Evolutionary conservation across 2,113 vertebrate genomes (phyloP).

Genomic region (Fulica atra): DNA sequence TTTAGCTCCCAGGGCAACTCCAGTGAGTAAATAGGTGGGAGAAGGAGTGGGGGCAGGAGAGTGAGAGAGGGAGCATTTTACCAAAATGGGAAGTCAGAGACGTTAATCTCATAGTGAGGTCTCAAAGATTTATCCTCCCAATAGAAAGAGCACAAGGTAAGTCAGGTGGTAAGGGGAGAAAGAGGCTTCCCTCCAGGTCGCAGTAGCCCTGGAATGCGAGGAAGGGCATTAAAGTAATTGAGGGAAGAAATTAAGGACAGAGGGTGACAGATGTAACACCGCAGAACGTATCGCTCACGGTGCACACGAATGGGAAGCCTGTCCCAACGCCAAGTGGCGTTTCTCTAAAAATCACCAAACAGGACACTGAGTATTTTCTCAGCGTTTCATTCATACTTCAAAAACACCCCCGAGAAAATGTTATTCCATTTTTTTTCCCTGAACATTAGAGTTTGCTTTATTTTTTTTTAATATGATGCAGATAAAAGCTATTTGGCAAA

Average conservation of each 20-base stretch:
- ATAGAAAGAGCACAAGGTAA: neutral
- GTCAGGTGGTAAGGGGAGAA: neutral
- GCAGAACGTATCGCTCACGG: neutral
- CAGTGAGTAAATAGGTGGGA: neutral
- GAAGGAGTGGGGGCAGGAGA: neutral
- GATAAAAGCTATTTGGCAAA: constrained; percentile 54
- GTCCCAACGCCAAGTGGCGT: neutral
- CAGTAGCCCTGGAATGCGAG: neutral
- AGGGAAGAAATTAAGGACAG: neutral
- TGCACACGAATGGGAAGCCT: neutral
- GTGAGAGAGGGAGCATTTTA: neutral
- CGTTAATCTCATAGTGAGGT: neutral
- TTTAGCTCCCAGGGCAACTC: neutral
- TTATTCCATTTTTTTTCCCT: neutral
- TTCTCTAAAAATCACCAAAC: neutral
- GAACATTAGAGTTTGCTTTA: constrained; percentile 36
- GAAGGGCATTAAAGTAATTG: neutral
- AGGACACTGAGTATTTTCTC: neutral
- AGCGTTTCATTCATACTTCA: neutral
- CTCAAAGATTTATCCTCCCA: neutral
- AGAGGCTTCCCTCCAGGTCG: neutral
- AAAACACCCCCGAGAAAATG: neutral
- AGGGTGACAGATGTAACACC: neutral
- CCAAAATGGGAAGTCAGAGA: neutral
- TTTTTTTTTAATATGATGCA: constrained; percentile 31